Percentiles rank a stretch among this genome's conserved stretches.
Conservation (phyloP, 2,797 vertebrate genomes). For the Arremon aurantiirostris region DNA sequence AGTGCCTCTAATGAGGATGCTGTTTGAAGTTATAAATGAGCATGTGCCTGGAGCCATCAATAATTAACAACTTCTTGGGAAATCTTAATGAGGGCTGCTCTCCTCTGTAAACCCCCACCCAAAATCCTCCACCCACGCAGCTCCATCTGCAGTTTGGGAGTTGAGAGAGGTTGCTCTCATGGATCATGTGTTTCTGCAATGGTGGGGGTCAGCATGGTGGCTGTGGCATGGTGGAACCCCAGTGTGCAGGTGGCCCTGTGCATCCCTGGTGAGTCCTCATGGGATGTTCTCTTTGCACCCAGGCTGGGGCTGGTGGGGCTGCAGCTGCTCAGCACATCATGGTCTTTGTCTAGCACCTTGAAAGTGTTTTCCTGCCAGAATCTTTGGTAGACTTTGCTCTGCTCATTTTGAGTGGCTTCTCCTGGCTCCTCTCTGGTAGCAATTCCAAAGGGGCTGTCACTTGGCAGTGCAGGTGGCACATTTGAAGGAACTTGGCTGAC, state of each 20-base stretch:
- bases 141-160: background rate
- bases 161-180: background rate
- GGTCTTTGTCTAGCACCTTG: background rate
- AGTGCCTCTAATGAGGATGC: background rate
- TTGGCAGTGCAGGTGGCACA: background rate
- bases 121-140: background rate
- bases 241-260: background rate
- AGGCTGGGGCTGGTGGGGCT: background rate
- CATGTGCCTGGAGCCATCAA: background rate
- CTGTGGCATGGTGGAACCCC: rapidly evolving
- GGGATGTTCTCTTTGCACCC: background rate
- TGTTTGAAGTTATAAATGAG: conserved; percentile 34
- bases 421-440: background rate
- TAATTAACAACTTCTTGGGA: conserved; percentile 20
- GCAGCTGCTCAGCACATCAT: background rate
- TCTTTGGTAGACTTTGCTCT: background rate
- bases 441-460: background rate
- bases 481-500: background rate
- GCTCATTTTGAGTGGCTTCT: background rate
- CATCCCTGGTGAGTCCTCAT: rapidly evolving
- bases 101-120: background rate
- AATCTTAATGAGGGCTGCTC: background rate
- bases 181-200: rapidly evolving
- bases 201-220: background rate
- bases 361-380: background rate